phyloP scores from a whole-genome alignment of 2,888 invertebrate genomes.

The Lapara coniferarum region DNA sequence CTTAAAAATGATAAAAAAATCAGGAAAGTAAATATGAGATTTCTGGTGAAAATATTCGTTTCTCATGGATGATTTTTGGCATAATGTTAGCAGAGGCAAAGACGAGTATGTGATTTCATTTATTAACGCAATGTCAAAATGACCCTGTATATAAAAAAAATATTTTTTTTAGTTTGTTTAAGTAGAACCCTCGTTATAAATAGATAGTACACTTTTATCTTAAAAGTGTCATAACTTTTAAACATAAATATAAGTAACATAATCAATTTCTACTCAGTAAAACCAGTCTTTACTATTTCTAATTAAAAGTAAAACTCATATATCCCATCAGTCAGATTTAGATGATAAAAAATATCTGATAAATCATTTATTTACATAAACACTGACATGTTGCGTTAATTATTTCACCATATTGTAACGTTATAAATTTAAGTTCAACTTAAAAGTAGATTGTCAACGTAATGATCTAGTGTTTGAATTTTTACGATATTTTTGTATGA shows the following conservation, averaged over 20 bases:
- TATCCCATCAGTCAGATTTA: constrained; percentile 22
- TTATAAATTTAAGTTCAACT: constrained; percentile 52
- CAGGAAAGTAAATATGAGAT: too few species aligned
- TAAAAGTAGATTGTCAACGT: constrained; percentile 50
- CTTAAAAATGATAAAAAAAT: too few species aligned
- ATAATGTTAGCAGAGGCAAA: too few species aligned
- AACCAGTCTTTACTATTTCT: not conserved
- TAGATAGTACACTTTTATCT: too few species aligned
- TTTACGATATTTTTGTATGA: constrained; percentile 29
- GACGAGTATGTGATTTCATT: too few species aligned
- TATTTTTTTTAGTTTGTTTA: too few species aligned
- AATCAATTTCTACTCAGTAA: not conserved
- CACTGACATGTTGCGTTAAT: constrained; percentile 37
- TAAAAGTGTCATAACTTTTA: not conserved
- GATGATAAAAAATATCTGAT: constrained; percentile 32
- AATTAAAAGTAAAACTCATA: constrained; percentile 4
- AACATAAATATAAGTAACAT: not conserved
- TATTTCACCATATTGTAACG: constrained; percentile 39
- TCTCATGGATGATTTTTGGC: too few species aligned
- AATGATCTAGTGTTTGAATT: constrained; percentile 23
- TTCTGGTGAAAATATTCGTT: too few species aligned
- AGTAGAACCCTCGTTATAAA: too few species aligned
- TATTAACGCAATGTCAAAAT: too few species aligned
- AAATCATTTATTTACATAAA: constrained; percentile 38
- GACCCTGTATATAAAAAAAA: too few species aligned